Conservation (phyloP, 2,113 vertebrate species). For the Paratilapia polleni region DNA sequence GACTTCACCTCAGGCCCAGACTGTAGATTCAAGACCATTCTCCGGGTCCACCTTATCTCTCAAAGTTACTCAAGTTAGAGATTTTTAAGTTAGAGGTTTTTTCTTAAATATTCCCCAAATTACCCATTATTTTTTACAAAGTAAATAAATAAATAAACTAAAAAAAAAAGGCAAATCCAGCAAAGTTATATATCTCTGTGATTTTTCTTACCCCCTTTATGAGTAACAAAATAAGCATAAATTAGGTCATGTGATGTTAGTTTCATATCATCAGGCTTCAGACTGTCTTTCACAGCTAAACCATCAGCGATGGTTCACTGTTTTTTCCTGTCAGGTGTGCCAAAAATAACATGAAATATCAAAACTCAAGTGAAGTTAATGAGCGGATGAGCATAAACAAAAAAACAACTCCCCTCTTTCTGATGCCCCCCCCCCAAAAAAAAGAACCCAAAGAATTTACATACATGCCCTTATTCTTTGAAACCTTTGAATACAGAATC, state of each 20-base stretch:
- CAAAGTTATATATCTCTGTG: background rate
- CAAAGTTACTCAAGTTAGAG: background rate
- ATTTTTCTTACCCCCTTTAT: background rate
- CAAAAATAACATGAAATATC: background rate
- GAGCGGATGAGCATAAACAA: no score
- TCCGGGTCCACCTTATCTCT: background rate
- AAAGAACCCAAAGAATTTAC: no score
- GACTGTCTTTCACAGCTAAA: background rate
- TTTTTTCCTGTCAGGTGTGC: background rate
- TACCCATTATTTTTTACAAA: background rate
- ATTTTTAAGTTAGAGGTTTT: background rate
- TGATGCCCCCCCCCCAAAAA: background rate
- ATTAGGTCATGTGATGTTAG: background rate
- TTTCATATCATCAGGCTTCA: background rate
- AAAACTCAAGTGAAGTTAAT: background rate
- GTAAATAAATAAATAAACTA: background rate
- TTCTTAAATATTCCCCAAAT: background rate
- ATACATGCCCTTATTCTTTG: no score
- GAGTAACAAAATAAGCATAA: background rate
- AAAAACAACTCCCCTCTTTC: background rate
- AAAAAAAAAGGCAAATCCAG: background rate
- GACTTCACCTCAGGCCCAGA: conserved; percentile 1
- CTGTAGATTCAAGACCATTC: background rate
- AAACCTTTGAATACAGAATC: background rate
- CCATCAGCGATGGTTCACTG: background rate